phyloP scores from a whole-genome alignment of 2,888 invertebrate species.

The Dasysyrphus albostriatus region DNA sequence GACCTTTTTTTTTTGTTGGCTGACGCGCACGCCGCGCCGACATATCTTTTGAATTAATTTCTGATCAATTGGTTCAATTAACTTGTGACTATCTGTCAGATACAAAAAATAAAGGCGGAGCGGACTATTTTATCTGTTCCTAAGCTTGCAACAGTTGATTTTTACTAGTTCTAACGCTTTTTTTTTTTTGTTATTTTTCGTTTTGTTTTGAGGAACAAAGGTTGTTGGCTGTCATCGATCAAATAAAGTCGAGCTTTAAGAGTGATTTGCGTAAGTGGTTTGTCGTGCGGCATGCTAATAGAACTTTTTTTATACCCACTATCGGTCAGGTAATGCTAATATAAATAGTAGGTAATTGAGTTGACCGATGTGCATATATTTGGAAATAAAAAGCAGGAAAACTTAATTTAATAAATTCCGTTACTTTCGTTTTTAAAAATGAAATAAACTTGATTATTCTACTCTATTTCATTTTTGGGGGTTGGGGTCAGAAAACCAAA shows the following conservation, averaged over 20 bases:
- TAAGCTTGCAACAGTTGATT: neutral
- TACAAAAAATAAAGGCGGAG: neutral
- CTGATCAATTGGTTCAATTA: conserved; percentile 64
- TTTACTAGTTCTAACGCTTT: neutral
- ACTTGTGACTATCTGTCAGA: conserved; percentile 29
- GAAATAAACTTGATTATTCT: neutral
- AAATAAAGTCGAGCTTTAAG: conserved; percentile 7
- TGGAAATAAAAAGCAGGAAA: neutral
- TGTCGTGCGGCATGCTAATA: conserved; percentile 27
- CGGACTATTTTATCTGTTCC: neutral
- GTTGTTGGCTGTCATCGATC: conserved; percentile 22
- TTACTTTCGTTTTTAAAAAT: neutral
- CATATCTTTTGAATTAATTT: conserved; percentile 44
- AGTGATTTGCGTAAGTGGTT: conserved; percentile 51
- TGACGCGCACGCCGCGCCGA: conserved; percentile 28
- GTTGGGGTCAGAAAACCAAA: no score
- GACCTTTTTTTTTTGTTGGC: conserved; percentile 25
- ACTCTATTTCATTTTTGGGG: no score
- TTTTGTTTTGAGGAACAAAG: neutral
- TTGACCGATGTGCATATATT: conserved; percentile 38
- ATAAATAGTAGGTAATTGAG: conserved; percentile 37
- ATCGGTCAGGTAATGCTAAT: conserved; percentile 8
- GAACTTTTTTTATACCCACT: conserved; percentile 20
- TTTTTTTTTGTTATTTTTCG: neutral
- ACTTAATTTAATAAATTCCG: conserved; percentile 22